phyloP scores from a whole-genome alignment of 2,797 vertebrate species.

The Schizopygopsis pylzovi region DNA sequence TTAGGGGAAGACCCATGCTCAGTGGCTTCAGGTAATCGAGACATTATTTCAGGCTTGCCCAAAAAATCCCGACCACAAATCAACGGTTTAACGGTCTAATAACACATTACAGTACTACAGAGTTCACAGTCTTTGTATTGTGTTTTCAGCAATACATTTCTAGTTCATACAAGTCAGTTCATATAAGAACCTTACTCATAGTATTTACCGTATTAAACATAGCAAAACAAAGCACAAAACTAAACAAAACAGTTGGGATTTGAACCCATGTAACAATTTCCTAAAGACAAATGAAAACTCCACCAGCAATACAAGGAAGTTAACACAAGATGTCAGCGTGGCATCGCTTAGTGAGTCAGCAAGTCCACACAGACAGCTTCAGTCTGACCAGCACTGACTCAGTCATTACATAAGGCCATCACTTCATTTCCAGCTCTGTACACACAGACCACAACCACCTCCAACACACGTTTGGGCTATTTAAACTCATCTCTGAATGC shows the following conservation, averaged over 20 bases:
- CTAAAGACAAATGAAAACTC: not conserved
- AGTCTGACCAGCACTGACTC: constrained; percentile 4
- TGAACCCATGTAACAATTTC: not conserved
- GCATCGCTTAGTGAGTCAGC: not conserved
- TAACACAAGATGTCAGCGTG: constrained; percentile 37
- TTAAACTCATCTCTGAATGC: constrained; percentile 15
- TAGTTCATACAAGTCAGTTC: not conserved
- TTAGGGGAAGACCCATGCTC: not conserved
- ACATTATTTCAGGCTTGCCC: not conserved
- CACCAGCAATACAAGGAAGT: not conserved
- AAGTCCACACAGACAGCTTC: not conserved
- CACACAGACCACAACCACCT: not conserved
- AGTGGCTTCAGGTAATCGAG: not conserved
- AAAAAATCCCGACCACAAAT: not conserved
- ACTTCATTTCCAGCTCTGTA: constrained; percentile 8
- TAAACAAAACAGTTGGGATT: not conserved
- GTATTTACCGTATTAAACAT: not conserved
- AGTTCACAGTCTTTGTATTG: not conserved
- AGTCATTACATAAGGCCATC: constrained; percentile 18
- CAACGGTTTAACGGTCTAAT: not conserved
- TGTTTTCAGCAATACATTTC: not conserved
- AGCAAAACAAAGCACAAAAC: not conserved
- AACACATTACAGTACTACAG: too few relatives aligned
- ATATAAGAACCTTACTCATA: not conserved
- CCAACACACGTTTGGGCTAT: not conserved